Conservation (phyloP, 2,888 invertebrate species). For the Empis livida region DNA sequence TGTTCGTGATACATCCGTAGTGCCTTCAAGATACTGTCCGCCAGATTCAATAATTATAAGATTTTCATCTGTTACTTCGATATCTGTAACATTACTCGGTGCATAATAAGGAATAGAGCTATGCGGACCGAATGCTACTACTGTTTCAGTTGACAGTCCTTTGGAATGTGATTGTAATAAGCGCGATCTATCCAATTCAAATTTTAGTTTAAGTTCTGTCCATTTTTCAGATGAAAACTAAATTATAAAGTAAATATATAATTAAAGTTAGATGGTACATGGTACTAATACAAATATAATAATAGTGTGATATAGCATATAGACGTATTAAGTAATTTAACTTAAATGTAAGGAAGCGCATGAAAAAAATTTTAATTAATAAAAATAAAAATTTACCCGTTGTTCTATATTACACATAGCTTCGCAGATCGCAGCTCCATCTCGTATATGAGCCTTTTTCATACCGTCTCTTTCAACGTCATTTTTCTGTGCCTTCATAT, state of each 20-base stretch:
- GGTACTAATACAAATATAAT: too few relatives aligned
- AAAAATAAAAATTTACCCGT: constrained; percentile 40
- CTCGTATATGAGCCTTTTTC: constrained; percentile 71
- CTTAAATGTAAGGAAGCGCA: too few relatives aligned
- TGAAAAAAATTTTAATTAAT: too few relatives aligned
- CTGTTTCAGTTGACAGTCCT: constrained; percentile 72
- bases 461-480: constrained; percentile 65
- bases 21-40: constrained; percentile 90
- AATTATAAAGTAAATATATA: constrained; percentile 1
- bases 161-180: constrained; percentile 57
- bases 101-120: constrained; percentile 79
- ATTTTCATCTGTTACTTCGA: constrained; percentile 56
- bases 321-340: too few relatives aligned
- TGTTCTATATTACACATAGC: constrained; percentile 63
- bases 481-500: constrained; percentile 81
- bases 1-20: constrained; percentile 82
- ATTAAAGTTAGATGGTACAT: too few relatives aligned
- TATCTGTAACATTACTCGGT: constrained; percentile 52
- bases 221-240: constrained; percentile 39
- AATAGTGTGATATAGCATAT: too few relatives aligned
- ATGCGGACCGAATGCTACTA: constrained; percentile 76
- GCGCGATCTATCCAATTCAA: constrained; percentile 58
- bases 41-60: constrained; percentile 89
- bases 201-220: constrained; percentile 60
- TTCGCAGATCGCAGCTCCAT: constrained; percentile 82